Base-by-base conservation (phyloP, 2,113 vertebrate genomes). In the Rhinichthys klamathensis region DNA sequence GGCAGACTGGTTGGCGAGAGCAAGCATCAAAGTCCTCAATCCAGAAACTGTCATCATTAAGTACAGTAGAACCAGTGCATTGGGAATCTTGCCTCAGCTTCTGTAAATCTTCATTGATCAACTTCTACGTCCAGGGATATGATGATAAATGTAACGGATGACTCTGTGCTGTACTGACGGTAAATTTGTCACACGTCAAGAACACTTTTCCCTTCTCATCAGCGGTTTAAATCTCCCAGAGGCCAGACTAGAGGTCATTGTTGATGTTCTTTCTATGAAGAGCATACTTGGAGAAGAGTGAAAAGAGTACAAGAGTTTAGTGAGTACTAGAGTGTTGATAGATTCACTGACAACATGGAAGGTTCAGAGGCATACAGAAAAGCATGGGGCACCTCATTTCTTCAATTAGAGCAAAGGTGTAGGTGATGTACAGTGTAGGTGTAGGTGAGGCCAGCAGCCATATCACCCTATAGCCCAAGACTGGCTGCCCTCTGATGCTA, bases 61-160 rank as follows among this genome's bases (percentile, higher is more conserved):
- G 49, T 76, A 30, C 63, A 79, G 84, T 74, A 65, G 79, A 54
- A 61, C 15, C 65, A 16, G 72, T 56, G 32, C 79, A 54, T 74
- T 76, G 84, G 87, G 84, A 82, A 82, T 88, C 60, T 85, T 38
- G 75, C 69, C 60, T 56, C 41, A 56, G 84, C 32, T 77, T 61
- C 49, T 32, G 30, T 30, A 63, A 84, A 67, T 82, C 63, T 46
- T 83, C 87, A 86, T 84, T 88, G 87, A 88, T 86, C 81, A 84
- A 80, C 30, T 67, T 63, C 78, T 63, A 38, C 10, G 46, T 85
- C 80, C 78, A 35, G 78, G 67, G 81, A 82, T 84, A 83, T 44
- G 87, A 77, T 75, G 76, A 89, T 85, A 83, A 86, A 84, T 73
- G 27, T 88, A 83, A 88, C 44, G 56, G 87, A 84, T 16, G 30